Conservation (phyloP, 1,140 invertebrate genomes). For the Galendromus occidentalis region DNA sequence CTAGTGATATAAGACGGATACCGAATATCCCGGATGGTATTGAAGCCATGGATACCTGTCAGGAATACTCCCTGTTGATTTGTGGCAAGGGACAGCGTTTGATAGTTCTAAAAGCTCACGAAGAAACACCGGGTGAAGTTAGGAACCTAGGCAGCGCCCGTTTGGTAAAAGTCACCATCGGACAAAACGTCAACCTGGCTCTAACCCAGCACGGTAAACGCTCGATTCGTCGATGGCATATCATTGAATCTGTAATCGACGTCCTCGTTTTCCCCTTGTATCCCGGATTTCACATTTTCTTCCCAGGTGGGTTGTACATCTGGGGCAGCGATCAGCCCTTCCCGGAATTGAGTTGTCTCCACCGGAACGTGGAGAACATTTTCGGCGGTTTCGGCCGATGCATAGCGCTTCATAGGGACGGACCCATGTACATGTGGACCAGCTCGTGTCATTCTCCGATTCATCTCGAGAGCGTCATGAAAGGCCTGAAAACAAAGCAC, state of each 20-base stretch:
- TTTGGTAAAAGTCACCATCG: not conserved
- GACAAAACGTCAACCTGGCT: not conserved
- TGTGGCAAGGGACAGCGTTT: not conserved
- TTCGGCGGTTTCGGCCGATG: not conserved
- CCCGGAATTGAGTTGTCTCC: not conserved
- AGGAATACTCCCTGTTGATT: not conserved
- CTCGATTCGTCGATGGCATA: too few species aligned
- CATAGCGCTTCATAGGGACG: not conserved
- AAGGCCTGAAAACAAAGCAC: not conserved
- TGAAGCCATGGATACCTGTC: not conserved
- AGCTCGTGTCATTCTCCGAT: not conserved
- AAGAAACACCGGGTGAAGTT: not conserved
- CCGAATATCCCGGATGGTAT: not conserved
- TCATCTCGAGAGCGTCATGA: not conserved
- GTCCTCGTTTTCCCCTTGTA: too few species aligned
- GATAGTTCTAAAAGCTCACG: not conserved
- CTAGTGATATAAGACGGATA: not conserved
- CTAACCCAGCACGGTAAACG: not conserved
- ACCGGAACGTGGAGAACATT: not conserved
- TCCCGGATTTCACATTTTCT: not conserved
- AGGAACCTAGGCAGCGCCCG: not conserved
- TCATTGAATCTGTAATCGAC: too few species aligned
- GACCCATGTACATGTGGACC: conserved; percentile 1
- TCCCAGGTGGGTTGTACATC: conserved; percentile 1
- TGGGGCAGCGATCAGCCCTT: conserved; percentile 3